A percentile compares a stretch with the other conserved stretches of the same genome.
Evolutionary conservation across 2,113 vertebrate species (phyloP).

Genomic region (Lota lota): DNA sequence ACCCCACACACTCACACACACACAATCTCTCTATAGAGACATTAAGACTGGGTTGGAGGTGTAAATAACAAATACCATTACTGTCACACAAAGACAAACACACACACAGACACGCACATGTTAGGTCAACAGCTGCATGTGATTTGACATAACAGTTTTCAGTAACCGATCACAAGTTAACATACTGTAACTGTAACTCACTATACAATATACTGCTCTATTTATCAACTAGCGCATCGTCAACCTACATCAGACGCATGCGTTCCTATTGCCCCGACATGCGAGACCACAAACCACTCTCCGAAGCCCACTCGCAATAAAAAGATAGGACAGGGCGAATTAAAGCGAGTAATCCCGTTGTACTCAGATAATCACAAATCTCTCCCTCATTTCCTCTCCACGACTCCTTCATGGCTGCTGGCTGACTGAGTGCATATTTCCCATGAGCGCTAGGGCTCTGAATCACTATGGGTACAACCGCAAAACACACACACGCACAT

Average conservation of each 20-base stretch:
- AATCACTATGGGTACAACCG: constrained; percentile 44
- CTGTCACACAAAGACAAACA: constrained; percentile 7
- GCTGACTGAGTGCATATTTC: constrained; percentile 66
- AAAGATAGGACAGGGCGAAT: constrained; percentile 43
- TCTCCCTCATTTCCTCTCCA: constrained; percentile 56
- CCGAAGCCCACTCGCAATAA: constrained; percentile 38
- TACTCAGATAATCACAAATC: constrained; percentile 51
- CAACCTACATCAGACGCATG: neutral
- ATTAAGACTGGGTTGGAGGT: constrained; percentile 15
- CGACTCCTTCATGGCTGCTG: constrained; percentile 39
- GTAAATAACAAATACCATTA: constrained; percentile 35
- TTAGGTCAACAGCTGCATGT: no score
- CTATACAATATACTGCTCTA: no score
- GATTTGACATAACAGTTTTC: no score
- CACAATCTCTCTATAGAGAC: constrained; percentile 28
- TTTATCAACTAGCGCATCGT: constrained; percentile 39
- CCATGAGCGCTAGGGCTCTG: constrained; percentile 50
- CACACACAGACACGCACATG: no score
- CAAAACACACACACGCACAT: constrained; percentile 17
- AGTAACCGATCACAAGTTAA: no score
- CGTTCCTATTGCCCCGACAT: constrained; percentile 22
- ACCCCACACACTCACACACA: constrained; percentile 10
- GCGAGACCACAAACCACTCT: constrained; percentile 33
- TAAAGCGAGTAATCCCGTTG: constrained; percentile 48
- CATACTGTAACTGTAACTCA: no score